Evolutionary conservation across 2,797 vertebrate species (phyloP).

Genomic region (Chromis chromis): DNA sequence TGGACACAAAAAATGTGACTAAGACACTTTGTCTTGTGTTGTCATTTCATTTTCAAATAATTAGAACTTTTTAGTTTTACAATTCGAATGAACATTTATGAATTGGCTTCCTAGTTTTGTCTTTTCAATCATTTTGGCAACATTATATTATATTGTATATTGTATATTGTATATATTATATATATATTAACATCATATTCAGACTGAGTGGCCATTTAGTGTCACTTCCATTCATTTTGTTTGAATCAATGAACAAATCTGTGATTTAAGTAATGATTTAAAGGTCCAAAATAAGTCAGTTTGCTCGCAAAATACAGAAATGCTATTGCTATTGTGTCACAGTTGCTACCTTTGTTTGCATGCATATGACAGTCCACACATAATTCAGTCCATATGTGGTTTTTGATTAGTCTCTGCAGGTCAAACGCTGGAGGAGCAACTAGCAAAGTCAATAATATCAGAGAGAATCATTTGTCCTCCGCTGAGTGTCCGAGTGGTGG

Average conservation of each 20-base stretch:
- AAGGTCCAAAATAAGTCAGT: background rate
- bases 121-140: too few relatives aligned
- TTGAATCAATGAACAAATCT: background rate
- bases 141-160: too few relatives aligned
- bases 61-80: background rate
- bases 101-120: background rate
- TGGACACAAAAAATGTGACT: too few relatives aligned
- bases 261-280: background rate
- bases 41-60: background rate
- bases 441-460: constrained; percentile 7
- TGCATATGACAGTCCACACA: background rate
- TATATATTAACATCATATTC: background rate
- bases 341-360: background rate
- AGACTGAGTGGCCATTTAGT: background rate
- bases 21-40: background rate
- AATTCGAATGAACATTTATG: background rate
- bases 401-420: constrained; percentile 53
- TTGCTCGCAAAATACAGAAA: background rate
- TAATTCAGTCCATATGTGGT: background rate
- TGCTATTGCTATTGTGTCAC: background rate
- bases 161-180: too few relatives aligned
- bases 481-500: constrained; percentile 78
- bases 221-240: background rate
- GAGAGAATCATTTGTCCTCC: constrained; percentile 19
- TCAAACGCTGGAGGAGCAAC: constrained; percentile 22